These are phyloP conservation scores for Myripristis murdjan DNA, from an alignment of 2,797 vertebrate genomes.

Conservation along the genomic window DNA sequence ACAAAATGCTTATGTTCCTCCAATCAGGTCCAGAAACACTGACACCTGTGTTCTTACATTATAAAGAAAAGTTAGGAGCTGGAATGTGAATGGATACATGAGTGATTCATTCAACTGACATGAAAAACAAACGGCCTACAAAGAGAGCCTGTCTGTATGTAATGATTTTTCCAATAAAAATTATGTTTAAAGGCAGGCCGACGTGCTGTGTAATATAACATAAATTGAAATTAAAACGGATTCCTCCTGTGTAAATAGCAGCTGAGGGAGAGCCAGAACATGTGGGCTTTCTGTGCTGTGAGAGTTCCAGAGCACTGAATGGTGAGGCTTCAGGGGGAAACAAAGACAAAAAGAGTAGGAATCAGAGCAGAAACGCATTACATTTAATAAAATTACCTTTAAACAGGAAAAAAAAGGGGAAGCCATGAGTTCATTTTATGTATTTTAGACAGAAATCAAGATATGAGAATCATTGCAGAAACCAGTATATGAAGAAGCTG, in stretches of 20 bases:
- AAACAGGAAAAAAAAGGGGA: neutral
- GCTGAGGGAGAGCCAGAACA: conserved; percentile 38
- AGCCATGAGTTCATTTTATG: neutral
- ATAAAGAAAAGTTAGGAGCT: conserved; percentile 34
- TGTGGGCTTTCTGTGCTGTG: conserved; percentile 45
- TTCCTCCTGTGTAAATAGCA: conserved; percentile 66
- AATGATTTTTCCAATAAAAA: conserved; percentile 78
- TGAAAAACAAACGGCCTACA: conserved; percentile 68
- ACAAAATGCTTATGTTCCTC: conserved; percentile 17
- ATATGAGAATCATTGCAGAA: neutral
- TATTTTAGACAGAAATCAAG: conserved; percentile 3
- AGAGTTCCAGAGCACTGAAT: neutral
- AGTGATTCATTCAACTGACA: conserved; percentile 71
- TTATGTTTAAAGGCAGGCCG: conserved; percentile 69
- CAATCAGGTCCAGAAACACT: conserved; percentile 22
- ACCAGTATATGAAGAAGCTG: neutral
- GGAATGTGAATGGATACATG: conserved; percentile 35
- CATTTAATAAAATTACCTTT: neutral
- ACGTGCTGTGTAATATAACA: conserved; percentile 64
- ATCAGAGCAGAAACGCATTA: too few species aligned
- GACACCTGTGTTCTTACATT: conserved; percentile 38
- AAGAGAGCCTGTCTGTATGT: conserved; percentile 68
- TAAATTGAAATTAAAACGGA: conserved; percentile 68
- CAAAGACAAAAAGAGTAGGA: neutral
- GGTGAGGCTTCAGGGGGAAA: neutral